Evolutionary conservation across 2,888 invertebrate species (phyloP).

Genomic region (Lasioglossum morio): DNA sequence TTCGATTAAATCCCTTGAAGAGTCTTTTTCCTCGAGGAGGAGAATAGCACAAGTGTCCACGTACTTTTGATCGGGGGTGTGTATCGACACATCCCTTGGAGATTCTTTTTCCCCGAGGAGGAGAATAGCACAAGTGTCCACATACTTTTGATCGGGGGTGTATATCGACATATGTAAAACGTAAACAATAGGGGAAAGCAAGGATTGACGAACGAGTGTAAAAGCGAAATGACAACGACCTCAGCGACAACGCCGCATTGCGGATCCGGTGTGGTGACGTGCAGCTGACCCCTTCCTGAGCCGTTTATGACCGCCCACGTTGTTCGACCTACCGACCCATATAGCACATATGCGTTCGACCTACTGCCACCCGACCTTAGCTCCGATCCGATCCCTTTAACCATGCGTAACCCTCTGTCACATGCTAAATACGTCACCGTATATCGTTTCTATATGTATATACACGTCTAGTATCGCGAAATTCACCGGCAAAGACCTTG

Average conservation of each 20-base stretch:
- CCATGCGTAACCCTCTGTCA: constrained; percentile 20
- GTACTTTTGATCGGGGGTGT: too few species aligned
- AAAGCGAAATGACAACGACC: constrained; percentile 28
- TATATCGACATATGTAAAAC: not conserved
- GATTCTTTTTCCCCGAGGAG: too few species aligned
- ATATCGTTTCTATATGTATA: not conserved
- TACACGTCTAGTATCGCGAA: not conserved
- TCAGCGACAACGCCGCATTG: constrained; percentile 83
- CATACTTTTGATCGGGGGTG: too few species aligned
- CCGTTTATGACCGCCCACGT: constrained; percentile 60
- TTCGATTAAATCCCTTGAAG: too few species aligned
- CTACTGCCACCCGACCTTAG: constrained; percentile 37
- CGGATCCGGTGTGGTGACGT: constrained; percentile 82
- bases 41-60: too few species aligned
- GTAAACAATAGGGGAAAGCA: not conserved
- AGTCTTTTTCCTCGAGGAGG: too few species aligned
- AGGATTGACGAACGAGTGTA: constrained; percentile 8
- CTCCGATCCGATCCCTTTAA: constrained; percentile 8
- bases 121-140: too few species aligned
- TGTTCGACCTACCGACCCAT: constrained; percentile 64
- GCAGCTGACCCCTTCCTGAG: constrained; percentile 75
- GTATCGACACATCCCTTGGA: too few species aligned
- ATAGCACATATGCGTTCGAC: constrained; percentile 44
- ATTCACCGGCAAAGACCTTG: constrained; percentile 6
- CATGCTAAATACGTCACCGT: not conserved